Evolutionary conservation across 2,888 invertebrate species (phyloP), one percentile per base, ranked within the genome.

Genomic region (Augochlorella aurata): DNA sequence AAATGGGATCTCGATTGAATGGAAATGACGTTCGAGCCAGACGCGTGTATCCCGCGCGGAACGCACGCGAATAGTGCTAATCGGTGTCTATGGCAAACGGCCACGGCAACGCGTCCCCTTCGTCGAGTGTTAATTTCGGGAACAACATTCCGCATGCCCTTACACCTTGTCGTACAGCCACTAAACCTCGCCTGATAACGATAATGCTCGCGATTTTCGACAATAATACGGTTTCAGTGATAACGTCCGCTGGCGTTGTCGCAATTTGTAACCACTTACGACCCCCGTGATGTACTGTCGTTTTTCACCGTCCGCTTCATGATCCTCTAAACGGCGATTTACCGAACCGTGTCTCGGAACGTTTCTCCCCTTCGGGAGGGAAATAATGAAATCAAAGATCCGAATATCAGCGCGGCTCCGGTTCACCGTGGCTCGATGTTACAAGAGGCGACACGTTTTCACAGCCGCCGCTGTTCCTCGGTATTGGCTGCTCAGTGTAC

Each of bases 1-100:
- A 91, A 90, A 91, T 90, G 88, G 89, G 85, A 91, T 90, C 91
- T 86, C 90, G 89, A 91, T 91, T 90, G 91, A 90, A 90, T 90
- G 88, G 90, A 90, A 91, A 91, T 90, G 90, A 89, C 88, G 89
- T 89, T 88, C 88, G 87, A 87, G 83, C 83, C 78, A 83, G 86
- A 90, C 89, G 90, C 90, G 89, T 89, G 90, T 90, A 90, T 84
- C 68, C 89, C 86, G 85, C 77, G 80, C 78, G 88, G 87, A 87
- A 87, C 86, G 88, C 87, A 85, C 90, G 88, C 85, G 90, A 89
- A 90, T 90, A 89, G 89, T 85, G 89, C 89, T 90, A 90, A 91
- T 91, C 90, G 89, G 85, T 87, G 86, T 85, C 87, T 87, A 88
- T 87, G 82, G 82, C 88, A 77, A 88, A 84, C 81, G 87, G 83